Conservation (phyloP, 2,888 invertebrate genomes). For the Esperia sulphurella region DNA sequence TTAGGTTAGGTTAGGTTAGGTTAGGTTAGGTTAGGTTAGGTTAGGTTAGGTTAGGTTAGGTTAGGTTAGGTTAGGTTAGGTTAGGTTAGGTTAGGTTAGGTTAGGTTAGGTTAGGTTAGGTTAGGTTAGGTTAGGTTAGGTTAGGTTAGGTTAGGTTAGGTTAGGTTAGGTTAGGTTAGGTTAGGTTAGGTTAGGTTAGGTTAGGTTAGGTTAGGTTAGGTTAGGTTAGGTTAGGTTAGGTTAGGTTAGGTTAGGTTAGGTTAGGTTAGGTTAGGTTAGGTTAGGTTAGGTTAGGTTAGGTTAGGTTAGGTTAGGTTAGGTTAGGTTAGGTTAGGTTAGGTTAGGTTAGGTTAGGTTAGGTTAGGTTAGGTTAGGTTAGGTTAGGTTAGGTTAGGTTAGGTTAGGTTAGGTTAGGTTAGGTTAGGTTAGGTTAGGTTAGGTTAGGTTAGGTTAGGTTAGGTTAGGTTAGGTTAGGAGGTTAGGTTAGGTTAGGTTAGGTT, state of each 20-base stretch:
- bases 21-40: slow-evolving; percentile 17
- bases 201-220: slow-evolving; percentile 27
- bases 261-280: slow-evolving; percentile 24
- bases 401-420: slow-evolving; percentile 18
- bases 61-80: slow-evolving; percentile 19
- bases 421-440: slow-evolving; percentile 20
- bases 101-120: slow-evolving; percentile 15
- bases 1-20: slow-evolving; percentile 22
- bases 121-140: slow-evolving; percentile 13
- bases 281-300: slow-evolving; percentile 30
- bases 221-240: slow-evolving; percentile 28
- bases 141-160: slow-evolving; percentile 22
- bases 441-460: slow-evolving; percentile 23
- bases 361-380: slow-evolving; percentile 19
- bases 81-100: slow-evolving; percentile 19
- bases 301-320: slow-evolving; percentile 29
- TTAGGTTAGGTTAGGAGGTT: slow-evolving; percentile 23
- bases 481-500: slow-evolving; percentile 20
- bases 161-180: slow-evolving; percentile 20
- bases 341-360: slow-evolving; percentile 24
- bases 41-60: slow-evolving; percentile 17
- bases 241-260: slow-evolving; percentile 21
- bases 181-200: slow-evolving; percentile 23
- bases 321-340: slow-evolving; percentile 30
- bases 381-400: slow-evolving; percentile 13